Evolutionary conservation across 2,797 vertebrate species (phyloP).

Genomic region (Schizopygopsis pylzovi): DNA sequence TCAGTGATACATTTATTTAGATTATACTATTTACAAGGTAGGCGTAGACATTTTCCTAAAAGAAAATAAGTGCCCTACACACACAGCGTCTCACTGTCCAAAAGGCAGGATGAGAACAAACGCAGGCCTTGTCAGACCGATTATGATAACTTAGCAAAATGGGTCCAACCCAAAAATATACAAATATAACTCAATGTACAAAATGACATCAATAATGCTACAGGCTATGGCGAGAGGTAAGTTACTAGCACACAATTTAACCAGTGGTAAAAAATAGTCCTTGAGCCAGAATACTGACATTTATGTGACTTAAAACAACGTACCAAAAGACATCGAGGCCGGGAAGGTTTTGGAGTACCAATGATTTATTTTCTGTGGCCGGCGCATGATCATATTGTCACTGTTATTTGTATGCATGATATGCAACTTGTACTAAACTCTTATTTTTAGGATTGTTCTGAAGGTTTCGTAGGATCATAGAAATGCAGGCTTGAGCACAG

Average conservation of each 20-base stretch:
- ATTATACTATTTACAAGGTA: conserved; percentile 60
- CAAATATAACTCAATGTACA: conserved; percentile 56
- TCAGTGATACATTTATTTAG: conserved; percentile 61
- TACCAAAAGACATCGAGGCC: conserved; percentile 19
- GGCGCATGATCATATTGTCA: neutral
- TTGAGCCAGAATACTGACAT: conserved; percentile 50
- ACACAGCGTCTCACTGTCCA: conserved; percentile 39
- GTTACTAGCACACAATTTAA: conserved; percentile 51
- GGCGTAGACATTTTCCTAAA: conserved; percentile 47
- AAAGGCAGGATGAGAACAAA: conserved; percentile 48
- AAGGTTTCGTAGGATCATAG: neutral
- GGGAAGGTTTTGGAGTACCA: neutral
- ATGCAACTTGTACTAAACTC: conserved; percentile 12
- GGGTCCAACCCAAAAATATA: conserved; percentile 54
- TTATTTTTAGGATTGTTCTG: conserved; percentile 36
- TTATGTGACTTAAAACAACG: conserved; percentile 31
- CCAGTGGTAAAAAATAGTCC: conserved; percentile 48
- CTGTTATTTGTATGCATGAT: conserved; percentile 9
- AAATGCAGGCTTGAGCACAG: conserved; percentile 25
- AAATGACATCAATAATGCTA: conserved; percentile 57
- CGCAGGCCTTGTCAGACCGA: conserved; percentile 29
- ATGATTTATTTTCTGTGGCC: neutral
- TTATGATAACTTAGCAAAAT: conserved; percentile 51
- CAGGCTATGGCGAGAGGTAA: conserved; percentile 58
- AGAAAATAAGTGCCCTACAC: conserved; percentile 37